Conservation (phyloP, 2,113 vertebrate genomes). For the Quiscalus mexicanus region DNA sequence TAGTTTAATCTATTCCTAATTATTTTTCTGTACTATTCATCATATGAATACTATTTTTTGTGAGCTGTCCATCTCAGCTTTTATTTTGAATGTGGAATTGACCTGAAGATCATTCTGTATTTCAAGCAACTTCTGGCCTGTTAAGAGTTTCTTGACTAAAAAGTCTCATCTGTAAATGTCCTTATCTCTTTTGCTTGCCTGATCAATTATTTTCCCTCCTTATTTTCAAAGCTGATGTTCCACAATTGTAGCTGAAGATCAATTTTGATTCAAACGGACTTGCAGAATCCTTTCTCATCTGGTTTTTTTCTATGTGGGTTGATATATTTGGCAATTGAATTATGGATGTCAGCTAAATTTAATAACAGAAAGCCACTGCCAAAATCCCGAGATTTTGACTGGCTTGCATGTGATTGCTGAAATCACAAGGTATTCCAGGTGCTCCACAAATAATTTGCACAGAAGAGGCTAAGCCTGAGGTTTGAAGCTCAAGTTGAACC, state of each 20-base stretch:
- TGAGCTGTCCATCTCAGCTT: background rate
- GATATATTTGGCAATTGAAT: background rate
- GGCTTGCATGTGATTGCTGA: background rate
- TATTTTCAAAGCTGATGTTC: slow-evolving; percentile 18
- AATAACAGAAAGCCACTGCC: background rate
- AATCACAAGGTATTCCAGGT: background rate
- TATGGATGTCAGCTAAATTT: background rate
- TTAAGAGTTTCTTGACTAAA: background rate
- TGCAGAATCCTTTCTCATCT: background rate
- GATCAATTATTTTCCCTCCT: background rate
- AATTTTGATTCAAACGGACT: background rate
- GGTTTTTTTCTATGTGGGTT: background rate
- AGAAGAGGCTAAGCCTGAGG: background rate
- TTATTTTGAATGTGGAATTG: slow-evolving; percentile 16
- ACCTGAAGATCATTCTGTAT: background rate
- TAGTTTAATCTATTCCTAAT: background rate
- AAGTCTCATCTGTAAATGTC: background rate
- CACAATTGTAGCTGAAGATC: background rate
- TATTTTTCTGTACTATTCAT: background rate
- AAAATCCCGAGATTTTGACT: background rate
- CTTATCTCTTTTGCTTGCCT: background rate
- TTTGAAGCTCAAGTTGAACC: background rate
- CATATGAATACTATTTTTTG: background rate
- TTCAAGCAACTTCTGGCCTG: background rate
- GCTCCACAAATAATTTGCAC: background rate